Conservation (phyloP, 2,113 vertebrate genomes). For the Nothocercus julius region DNA sequence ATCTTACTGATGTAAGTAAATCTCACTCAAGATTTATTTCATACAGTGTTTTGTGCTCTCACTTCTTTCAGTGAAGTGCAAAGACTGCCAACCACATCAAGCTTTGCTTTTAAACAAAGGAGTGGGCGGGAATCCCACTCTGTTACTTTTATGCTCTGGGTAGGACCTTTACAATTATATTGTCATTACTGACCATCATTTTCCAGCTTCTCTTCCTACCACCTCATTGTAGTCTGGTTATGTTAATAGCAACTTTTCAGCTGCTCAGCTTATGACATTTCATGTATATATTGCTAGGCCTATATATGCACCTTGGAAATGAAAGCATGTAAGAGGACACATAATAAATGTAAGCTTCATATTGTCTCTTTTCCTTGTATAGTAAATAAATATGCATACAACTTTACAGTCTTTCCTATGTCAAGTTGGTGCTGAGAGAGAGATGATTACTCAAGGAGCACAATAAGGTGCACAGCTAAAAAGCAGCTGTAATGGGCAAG, state of each 20-base stretch:
- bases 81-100: not conserved
- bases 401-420: not conserved
- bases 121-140: fast-evolving
- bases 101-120: not conserved
- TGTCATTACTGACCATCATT: not conserved
- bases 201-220: not conserved
- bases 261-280: not conserved
- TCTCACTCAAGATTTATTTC: not conserved
- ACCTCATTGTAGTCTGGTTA: fast-evolving
- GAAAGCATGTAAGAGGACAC: not conserved
- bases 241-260: not conserved
- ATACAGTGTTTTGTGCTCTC: not conserved
- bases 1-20: no score
- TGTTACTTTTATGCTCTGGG: not conserved
- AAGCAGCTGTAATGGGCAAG: not conserved
- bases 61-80: not conserved
- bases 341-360: not conserved
- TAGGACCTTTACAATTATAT: not conserved
- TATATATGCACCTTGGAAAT: not conserved
- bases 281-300: not conserved
- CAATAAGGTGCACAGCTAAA: not conserved
- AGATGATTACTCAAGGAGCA: not conserved
- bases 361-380: not conserved
- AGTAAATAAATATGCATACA: not conserved
- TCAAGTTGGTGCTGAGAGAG: not conserved